phyloP scores from a whole-genome alignment of 2,113 vertebrate species.

The Campylomormyrus tamandua region DNA sequence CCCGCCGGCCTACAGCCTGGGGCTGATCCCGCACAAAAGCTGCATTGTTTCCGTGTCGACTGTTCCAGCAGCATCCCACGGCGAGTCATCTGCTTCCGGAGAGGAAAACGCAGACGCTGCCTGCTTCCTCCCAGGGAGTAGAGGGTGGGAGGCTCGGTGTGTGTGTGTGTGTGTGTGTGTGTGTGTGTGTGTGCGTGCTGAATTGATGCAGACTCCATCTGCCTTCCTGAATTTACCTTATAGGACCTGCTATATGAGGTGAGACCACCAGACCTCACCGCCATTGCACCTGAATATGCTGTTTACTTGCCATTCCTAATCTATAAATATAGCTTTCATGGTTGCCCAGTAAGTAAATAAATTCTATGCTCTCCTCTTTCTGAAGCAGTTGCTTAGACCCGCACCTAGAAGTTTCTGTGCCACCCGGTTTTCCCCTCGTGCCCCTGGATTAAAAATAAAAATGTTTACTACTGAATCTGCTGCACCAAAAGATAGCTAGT shows the following conservation, averaged over 20 bases:
- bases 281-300: neutral
- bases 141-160: neutral
- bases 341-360: neutral
- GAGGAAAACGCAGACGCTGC: slow-evolving; percentile 26
- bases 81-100: slow-evolving; percentile 22
- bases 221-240: neutral
- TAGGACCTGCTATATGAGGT: neutral
- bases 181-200: neutral
- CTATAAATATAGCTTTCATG: neutral
- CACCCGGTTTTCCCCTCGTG: neutral
- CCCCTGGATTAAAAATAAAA: neutral
- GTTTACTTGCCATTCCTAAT: neutral
- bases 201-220: neutral
- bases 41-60: neutral
- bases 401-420: neutral
- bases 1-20: neutral
- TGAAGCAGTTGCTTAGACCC: neutral
- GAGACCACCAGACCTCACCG: neutral
- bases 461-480: neutral
- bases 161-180: neutral
- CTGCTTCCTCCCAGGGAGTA: neutral
- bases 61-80: neutral
- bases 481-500: neutral
- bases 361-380: neutral
- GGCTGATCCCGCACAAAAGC: neutral